Evolutionary conservation across 2,888 invertebrate genomes (phyloP).

Genomic region (Plagiodera versicolora): DNA sequence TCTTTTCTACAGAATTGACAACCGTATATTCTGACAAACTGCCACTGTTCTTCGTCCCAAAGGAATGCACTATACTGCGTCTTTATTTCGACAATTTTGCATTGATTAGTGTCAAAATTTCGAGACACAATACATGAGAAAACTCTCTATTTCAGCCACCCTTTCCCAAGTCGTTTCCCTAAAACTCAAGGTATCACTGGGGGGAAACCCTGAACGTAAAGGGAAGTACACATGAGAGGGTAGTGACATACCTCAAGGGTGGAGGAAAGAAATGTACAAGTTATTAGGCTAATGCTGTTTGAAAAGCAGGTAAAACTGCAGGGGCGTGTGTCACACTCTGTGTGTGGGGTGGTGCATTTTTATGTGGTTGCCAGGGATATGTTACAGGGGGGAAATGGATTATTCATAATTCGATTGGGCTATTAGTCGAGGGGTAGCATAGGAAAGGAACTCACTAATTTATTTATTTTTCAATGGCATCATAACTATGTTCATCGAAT

Average conservation of each 20-base stretch:
- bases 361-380: slow-evolving; percentile 39
- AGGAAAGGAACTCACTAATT: slow-evolving; percentile 10
- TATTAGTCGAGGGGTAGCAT: slow-evolving; percentile 1
- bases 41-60: too few relatives aligned
- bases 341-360: slow-evolving; percentile 38
- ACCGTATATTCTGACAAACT: too few relatives aligned
- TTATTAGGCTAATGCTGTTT: slow-evolving; percentile 29
- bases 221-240: slow-evolving; percentile 29
- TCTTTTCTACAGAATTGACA: too few relatives aligned
- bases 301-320: slow-evolving; percentile 38
- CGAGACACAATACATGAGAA: background rate
- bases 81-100: too few relatives aligned
- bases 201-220: background rate
- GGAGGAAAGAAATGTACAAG: slow-evolving; percentile 7
- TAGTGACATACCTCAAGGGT: slow-evolving; percentile 11
- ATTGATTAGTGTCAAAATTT: slow-evolving; percentile 13
- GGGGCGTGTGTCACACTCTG: slow-evolving; percentile 36
- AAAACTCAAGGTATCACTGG: background rate
- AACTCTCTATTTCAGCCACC: background rate
- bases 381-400: slow-evolving; percentile 35
- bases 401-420: slow-evolving; percentile 1
- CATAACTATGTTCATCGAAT: too few relatives aligned
- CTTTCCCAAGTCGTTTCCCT: background rate
- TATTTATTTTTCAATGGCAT: background rate
- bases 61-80: too few relatives aligned